Base-by-base conservation (phyloP, 2,888 invertebrate species). In the Carpatolechia fugitivella region DNA sequence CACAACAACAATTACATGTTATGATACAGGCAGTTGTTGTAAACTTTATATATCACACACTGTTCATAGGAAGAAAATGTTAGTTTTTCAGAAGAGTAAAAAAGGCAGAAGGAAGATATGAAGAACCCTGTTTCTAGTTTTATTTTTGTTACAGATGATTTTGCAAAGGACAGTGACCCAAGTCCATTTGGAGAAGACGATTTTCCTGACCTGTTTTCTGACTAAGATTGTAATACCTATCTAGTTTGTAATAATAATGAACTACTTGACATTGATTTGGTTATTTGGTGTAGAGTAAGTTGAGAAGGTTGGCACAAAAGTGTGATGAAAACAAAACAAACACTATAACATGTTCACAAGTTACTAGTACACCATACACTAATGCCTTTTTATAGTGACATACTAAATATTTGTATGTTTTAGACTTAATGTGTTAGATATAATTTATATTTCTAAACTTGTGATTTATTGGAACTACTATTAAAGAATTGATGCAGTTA, bases 121-220 rank as follows among this genome's bases (percentile, higher is more conserved):
- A 18, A 13, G 14, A 14, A 16, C 5, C 20, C 7, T 41, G 7
- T 10, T 10, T 18, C 1, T 11, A 40, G 10, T 44, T 13, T 44
- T 44, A 38, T 41, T 16, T 16, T 31, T 52, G 40, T 52, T 46
- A 8, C 53, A 53, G 44, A 53, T 46, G 24, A 46, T 16, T 36
- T 47, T 35, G 36, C 31, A 31, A 20, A 33, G 10, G 24, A 53
- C 11, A 36, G 35, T 36, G 36, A 29, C n/a, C 29, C 24, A 30
- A 46, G 29, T 24, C 46, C 40, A 29, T 29, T 53, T 33, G 36
- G 29, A 20, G 46, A 47, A 24, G 53, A 47, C 24, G 46, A 35
- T 3, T 46, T 53, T 24, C 53, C 53, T 10, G 24, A 31, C n/a
- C 11, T 44, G 13, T 52, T 33, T 31, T 1, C 16, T 44, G 44